Evolutionary conservation across 2,888 invertebrate genomes (phyloP), one percentile per base, ranked within the genome.

Genomic region (Heteromyza rotundicornis): DNA sequence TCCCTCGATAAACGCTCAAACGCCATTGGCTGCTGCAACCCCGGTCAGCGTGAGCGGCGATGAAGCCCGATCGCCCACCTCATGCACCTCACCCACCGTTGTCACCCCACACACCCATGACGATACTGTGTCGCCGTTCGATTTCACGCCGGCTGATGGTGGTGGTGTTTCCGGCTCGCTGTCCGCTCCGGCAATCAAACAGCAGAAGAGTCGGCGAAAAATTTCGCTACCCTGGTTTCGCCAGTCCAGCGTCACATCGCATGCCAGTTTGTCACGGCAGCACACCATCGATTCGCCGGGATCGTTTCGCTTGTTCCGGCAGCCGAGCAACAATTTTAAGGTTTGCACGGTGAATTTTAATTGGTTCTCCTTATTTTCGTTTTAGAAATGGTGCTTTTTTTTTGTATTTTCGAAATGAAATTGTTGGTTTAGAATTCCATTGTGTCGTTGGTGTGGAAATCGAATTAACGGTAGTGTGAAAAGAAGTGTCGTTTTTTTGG

Each of bases 211-310:
- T 71, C 89, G 91, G 66, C 88, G 94, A 77, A 95, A 94, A 84
- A 94, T 94, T 74, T 94, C 94, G 60, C 85, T 94, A 80, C 94
- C 94, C 69, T 95, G 94, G 94, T 94, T 94, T 84, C 87, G 94
- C 58, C 93, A 94, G 84, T 89, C 89, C 75, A 92, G 92, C 64
- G 89, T 91, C 71, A 87, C 88, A 76, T 86, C 88, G 74, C 92
- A 91, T 83, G 90, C 90, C 66, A 87, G 88, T 60, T 87, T 94
- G 61, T 88, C 92, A 64, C 88, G 94, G 60, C 94, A 94, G 83
- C 94, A 94, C 82, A 94, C 94, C 84, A 94, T 95, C 85, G 94
- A 94, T 84, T 92, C 94, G 70, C 94, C 94, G 77, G 89, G 92
- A 82, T 92, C 92, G 65, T 92, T 93, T 85, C 90, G 92, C 77